phyloP scores from a whole-genome alignment of 2,888 invertebrate species.

The Chamaedrilus cognettii region DNA sequence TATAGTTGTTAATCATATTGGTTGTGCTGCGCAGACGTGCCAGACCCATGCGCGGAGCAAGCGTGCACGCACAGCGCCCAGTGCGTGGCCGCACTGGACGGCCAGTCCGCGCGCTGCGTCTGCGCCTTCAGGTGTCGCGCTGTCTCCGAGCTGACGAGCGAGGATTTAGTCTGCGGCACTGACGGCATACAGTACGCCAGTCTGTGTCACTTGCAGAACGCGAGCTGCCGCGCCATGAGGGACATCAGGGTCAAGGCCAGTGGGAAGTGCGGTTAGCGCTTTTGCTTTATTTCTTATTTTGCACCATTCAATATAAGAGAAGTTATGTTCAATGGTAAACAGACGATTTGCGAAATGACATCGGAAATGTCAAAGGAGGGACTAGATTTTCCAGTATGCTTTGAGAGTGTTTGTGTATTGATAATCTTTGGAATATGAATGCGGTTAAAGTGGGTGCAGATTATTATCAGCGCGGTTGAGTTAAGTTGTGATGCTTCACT shows the following conservation, averaged over 20 bases:
- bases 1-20: too few relatives aligned
- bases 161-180: slow-evolving; percentile 76
- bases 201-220: slow-evolving; percentile 57
- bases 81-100: slow-evolving; percentile 70
- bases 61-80: slow-evolving; percentile 72
- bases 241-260: slow-evolving; percentile 60
- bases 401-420: too few relatives aligned
- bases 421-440: too few relatives aligned
- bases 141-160: slow-evolving; percentile 81
- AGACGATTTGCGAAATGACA: too few relatives aligned
- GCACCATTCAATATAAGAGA: too few relatives aligned
- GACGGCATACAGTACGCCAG: slow-evolving; percentile 61
- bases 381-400: too few relatives aligned
- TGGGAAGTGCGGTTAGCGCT: slow-evolving; percentile 62
- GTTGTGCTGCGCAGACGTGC: slow-evolving; percentile 3
- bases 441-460: too few relatives aligned
- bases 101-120: slow-evolving; percentile 74
- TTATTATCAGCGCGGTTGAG: too few relatives aligned
- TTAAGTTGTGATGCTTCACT: too few relatives aligned
- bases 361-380: too few relatives aligned
- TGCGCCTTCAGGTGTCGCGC: slow-evolving; percentile 78
- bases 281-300: too few relatives aligned
- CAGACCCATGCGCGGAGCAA: slow-evolving; percentile 72
- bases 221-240: slow-evolving; percentile 58
- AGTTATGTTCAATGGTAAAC: too few relatives aligned